These are phyloP conservation scores for Dendroctonus ponderosae DNA, from an alignment of 1,140 invertebrate genomes.

Conservation along the genomic window DNA sequence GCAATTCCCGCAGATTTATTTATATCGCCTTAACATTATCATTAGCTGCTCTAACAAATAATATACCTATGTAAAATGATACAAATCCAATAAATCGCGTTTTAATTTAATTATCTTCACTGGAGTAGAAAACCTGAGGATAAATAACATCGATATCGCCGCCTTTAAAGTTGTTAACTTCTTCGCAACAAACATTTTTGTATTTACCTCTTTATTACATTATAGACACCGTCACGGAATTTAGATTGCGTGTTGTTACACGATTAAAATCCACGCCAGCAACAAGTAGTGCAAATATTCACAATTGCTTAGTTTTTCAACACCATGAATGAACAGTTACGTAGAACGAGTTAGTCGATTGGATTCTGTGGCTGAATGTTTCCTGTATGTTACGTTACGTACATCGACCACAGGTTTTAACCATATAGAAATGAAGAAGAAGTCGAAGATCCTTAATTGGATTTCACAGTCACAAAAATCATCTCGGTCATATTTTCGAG, in stretches of 20 bases:
- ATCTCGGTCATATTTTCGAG: no score
- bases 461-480: no score
- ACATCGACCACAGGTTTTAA: background rate
- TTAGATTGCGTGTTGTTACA: conserved; percentile 12
- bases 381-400: background rate
- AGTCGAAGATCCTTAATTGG: no score
- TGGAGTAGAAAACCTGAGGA: no score
- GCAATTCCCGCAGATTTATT: no score
- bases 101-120: no score
- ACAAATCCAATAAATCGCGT: no score
- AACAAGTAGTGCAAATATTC: conserved; percentile 21
- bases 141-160: background rate
- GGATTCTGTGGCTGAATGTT: background rate
- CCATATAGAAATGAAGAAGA: background rate
- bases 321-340: conserved; percentile 20
- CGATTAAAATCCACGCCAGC: conserved; percentile 15
- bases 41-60: no score
- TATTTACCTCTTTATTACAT: conserved; percentile 5
- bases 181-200: conserved; percentile 6
- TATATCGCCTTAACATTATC: no score
- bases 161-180: conserved; percentile 3
- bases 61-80: no score
- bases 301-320: conserved; percentile 17
- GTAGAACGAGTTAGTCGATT: conserved; percentile 7
- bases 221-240: conserved; percentile 13